Base-by-base conservation (phyloP, 1,140 invertebrate genomes). In the Papilio machaon region DNA sequence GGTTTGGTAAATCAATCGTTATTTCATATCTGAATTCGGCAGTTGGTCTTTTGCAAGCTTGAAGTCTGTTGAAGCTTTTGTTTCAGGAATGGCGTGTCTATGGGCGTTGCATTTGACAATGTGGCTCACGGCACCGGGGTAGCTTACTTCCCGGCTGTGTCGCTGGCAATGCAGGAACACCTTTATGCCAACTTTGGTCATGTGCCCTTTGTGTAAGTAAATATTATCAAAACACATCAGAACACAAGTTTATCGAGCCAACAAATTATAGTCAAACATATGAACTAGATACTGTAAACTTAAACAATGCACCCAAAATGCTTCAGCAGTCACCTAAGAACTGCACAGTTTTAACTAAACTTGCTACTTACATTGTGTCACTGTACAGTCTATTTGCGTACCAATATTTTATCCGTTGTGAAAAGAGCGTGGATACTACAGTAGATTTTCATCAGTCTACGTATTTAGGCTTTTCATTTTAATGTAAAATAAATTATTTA, bases 131-230 rank as follows among this genome's bases (percentile, higher is more conserved):
- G 97, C 3, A 95, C 96, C 2, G 97, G 97, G 0, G 95, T 97
- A 23, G 97, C 97, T 0, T 98, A 98, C 85, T 98, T 97, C 90
- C 96, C 97, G 2, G 96, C 97, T 8, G 96, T 98, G 4, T 98
- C 97, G 78, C 88, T 98, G 11, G 97, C 97, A 0, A 96, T 96
- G 84, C 95, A 96, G 46, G 97, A 98, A 91, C 97, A 96, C 89
- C 86, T 98, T 5, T 96, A 97, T 73, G 97, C 97, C 0, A 98
- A 98, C 89, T 98, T 98, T 90, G 98, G 98, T 75, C 93, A 94
- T 81, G 90, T 94, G 13, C 93, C 92, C 1, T 94, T 94, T 83
- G 90, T 94, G 93, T 94, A 49, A 90, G 89, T 90, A 81, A 47
- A 35, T 11, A 80, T 80, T 43, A 5, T 64, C 13, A 54, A 54